Percentiles rank a stretch among this genome's conserved stretches.
Evolutionary conservation across 2,888 invertebrate genomes (phyloP).

Genomic region (Chymomyza fuscimana): DNA sequence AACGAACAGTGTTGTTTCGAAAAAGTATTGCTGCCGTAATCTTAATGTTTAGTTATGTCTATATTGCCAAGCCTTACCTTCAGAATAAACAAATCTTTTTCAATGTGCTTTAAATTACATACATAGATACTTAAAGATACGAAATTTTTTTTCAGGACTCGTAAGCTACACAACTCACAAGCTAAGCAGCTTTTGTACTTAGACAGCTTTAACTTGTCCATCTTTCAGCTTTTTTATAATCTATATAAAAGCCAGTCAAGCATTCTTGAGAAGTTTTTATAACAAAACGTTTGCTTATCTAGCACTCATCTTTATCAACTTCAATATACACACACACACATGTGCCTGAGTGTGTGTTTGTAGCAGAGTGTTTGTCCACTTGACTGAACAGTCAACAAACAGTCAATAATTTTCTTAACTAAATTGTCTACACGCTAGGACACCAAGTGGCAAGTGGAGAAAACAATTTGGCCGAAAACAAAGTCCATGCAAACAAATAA

Average conservation of each 20-base stretch:
- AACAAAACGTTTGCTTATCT: conserved; percentile 57
- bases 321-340: conserved; percentile 15
- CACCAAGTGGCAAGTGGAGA: background rate
- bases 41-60: no score
- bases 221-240: background rate
- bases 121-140: background rate
- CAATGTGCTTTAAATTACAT: no score
- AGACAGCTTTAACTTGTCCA: background rate
- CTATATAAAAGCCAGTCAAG: conserved; percentile 33
- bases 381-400: conserved; percentile 25
- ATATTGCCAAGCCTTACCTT: no score
- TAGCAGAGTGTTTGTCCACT: conserved; percentile 38
- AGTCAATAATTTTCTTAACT: conserved; percentile 68
- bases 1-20: no score
- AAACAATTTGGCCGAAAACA: conserved; percentile 16
- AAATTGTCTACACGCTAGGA: conserved; percentile 53
- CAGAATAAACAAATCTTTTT: no score
- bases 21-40: no score
- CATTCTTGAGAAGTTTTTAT: conserved; percentile 33
- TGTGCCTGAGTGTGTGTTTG: background rate
- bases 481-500: conserved; percentile 53
- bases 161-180: conserved; percentile 8
- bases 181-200: conserved; percentile 9
- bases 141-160: background rate
- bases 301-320: conserved; percentile 51